A percentile compares a stretch with the other conserved stretches of the same genome.
These are phyloP conservation scores for Parnassius glacialis DNA, from an alignment of 2,888 invertebrate species.

Conservation along the genomic window DNA sequence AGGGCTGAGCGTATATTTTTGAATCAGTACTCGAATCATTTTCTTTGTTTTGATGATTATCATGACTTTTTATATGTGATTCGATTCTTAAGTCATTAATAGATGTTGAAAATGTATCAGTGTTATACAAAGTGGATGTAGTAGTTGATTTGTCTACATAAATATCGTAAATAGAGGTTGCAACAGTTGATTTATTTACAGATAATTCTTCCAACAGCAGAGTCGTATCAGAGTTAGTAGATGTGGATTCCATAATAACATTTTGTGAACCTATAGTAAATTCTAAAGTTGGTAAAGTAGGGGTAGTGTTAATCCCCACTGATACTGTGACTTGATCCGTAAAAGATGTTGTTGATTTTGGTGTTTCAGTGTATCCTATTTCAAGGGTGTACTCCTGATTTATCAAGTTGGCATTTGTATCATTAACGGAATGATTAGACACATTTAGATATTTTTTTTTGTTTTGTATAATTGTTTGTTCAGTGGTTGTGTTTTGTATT, in stretches of 20 bases:
- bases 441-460: too few species aligned
- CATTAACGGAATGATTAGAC: too few species aligned
- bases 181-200: background rate
- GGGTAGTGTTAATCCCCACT: background rate
- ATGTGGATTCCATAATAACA: too few species aligned
- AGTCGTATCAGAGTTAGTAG: too few species aligned
- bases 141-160: background rate
- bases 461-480: too few species aligned
- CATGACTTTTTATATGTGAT: background rate
- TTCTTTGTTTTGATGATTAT: background rate
- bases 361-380: background rate
- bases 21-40: constrained; percentile 4
- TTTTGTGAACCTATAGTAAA: too few species aligned
- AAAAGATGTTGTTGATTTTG: background rate
- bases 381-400: background rate
- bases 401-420: too few species aligned
- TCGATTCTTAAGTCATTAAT: background rate
- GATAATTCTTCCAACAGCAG: background rate
- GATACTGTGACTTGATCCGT: background rate
- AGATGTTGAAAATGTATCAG: background rate
- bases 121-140: background rate
- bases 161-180: background rate
- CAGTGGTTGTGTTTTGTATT: too few species aligned
- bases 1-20: background rate
- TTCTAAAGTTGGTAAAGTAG: too few species aligned